Base-by-base conservation (phyloP, 92 coral and sea anemone genomes). In the Muricea muricata region DNA sequence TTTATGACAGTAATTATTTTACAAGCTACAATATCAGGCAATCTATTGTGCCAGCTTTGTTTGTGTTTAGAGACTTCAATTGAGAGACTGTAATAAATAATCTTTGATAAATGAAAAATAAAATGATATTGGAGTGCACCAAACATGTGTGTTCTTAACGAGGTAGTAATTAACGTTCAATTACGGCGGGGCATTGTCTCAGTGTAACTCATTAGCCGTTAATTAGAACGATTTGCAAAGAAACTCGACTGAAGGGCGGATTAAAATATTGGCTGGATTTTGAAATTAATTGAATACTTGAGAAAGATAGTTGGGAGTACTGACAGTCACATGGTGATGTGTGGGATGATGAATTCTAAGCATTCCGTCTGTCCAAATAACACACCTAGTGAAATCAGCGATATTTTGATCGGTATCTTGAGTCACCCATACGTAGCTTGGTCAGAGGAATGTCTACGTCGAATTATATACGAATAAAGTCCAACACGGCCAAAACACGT, bases 131-230 rank as follows among this genome's bases (percentile, higher is more conserved):
- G 60, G 10, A 73, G 5, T 42, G 14, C 56, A 45, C 29, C 56
- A 45, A 3, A 42, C 32, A 28, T 46, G 58, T 73, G 18, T 52
- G 23, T 52, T 23, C 18, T 26, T 73, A 73, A 73, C 57, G 79
- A 73, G 55, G 31, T 28, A 42, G 18, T 42, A 73, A 73, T 28
- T 73, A 73, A 28, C 79, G 32, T 50, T 21, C 34, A 20, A 73
- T 42, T 73, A 28, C 46, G 33, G 12, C n/a, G 4, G 21, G 3
- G 37, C 70, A 9, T 63, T 63, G 70, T 63, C 6, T 9, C 39
- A 63, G 70, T 11, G 68, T 18, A 28, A 30, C 70, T 63, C 70
- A 63, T 63, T 63, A 63, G 18, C 70, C 13, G 21, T 17, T 63
- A 30, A 63, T 63, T 63, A 4, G 37, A 11, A 9, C 1, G 23